Percentiles rank a stretch among this genome's conserved stretches.
phyloP scores from a whole-genome alignment of 2,888 invertebrate species.

The Apomyelois bistriatella region DNA sequence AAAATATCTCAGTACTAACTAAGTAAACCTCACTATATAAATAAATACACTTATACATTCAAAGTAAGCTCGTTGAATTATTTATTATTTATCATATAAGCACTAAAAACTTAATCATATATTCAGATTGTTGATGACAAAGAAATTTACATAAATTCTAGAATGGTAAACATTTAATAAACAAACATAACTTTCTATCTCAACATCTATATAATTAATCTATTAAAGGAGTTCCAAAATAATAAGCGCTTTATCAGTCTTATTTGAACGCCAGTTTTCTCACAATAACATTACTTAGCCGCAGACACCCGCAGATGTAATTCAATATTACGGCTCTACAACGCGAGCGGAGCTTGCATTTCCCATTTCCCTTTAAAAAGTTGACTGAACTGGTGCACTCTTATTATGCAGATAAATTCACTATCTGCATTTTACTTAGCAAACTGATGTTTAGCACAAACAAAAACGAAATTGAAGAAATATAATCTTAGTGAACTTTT shows the following conservation, averaged over 20 bases:
- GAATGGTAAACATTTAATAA: no score
- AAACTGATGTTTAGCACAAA: neutral
- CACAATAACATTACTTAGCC: conserved; percentile 6
- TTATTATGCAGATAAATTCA: conserved; percentile 30
- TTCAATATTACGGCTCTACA: conserved; percentile 7
- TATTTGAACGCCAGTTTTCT: neutral
- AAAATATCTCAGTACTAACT: no score
- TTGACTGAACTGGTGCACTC: conserved; percentile 23
- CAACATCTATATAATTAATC: no score
- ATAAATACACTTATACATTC: no score
- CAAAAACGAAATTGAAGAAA: neutral
- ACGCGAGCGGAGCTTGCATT: conserved; percentile 19
- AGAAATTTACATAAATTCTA: no score
- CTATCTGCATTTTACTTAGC: conserved; percentile 9
- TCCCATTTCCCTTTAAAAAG: conserved; percentile 25
- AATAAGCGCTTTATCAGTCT: neutral
- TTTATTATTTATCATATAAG: no score
- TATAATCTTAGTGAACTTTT: neutral
- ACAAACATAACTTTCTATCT: no score
- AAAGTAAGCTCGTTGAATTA: no score
- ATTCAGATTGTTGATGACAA: no score
- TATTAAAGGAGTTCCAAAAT: neutral
- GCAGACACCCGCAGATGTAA: conserved; percentile 9
- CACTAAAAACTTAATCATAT: no score
- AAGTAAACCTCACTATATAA: no score